These are phyloP conservation scores for Himalopsyche japonica DNA, from an alignment of 2,888 invertebrate genomes.

Conservation along the genomic window DNA sequence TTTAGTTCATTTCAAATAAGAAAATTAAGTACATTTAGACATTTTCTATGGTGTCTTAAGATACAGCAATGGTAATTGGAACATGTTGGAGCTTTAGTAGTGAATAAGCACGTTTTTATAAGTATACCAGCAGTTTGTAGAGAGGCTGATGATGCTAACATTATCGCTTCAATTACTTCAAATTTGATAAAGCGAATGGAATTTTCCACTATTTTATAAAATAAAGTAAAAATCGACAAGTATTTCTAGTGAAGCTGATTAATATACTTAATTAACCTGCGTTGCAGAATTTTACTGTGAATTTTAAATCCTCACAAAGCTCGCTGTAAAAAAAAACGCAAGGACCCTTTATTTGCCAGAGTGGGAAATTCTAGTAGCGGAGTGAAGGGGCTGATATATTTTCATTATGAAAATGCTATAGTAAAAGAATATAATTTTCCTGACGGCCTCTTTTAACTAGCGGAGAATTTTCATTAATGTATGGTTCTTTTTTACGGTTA, in stretches of 20 bases:
- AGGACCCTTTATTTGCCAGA: not conserved
- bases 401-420: not conserved
- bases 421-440: not conserved
- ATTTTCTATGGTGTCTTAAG: too few species aligned
- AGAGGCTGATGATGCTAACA: too few species aligned
- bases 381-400: not conserved
- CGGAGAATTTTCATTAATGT: not conserved
- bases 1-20: too few species aligned
- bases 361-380: not conserved
- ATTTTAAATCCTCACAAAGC: not conserved
- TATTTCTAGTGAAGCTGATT: not conserved
- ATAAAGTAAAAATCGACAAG: not conserved
- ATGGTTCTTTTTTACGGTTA: not conserved
- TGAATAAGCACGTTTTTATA: too few species aligned
- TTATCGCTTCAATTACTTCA: too few species aligned
- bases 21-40: too few species aligned
- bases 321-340: not conserved
- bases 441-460: not conserved
- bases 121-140: too few species aligned
- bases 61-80: too few species aligned
- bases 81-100: too few species aligned
- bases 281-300: not conserved
- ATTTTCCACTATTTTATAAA: not conserved
- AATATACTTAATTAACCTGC: slow-evolving; percentile 3
- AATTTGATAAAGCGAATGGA: too few species aligned